Evolutionary conservation across 2,888 invertebrate genomes (phyloP), one percentile per base, ranked within the genome.

Genomic region (Hermaeophaga mercurialis): DNA sequence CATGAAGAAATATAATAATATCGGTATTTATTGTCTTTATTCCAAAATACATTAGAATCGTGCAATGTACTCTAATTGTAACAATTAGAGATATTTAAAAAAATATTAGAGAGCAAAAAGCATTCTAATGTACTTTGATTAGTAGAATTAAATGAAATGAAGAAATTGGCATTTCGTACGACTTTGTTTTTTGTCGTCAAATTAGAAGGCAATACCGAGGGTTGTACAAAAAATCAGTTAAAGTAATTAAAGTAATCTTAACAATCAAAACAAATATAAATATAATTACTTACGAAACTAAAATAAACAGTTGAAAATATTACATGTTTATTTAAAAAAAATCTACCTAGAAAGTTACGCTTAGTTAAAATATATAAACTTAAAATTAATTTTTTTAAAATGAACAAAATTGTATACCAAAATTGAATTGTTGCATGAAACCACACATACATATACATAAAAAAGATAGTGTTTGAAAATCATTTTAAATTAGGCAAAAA

Each of bases 231-330:
- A 39, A 54, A 5, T 24, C 15, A 60, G 60, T 58, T 59, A 55
- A 58, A 58, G 54, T 55, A 58, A 63, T 57, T 57, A 61, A 66
- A 59, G 60, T 59, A 66, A 66, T 67, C 59, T 59, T 63, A 66
- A 66, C 59, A 67, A 65, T 61, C 52, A 61, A 54, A 73, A 72
- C 69, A 73, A 68, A 74, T 75, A 75, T 75, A 76, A 75, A 75
- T 75, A 74, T 73, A 73, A 75, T 75, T 75, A 72, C 67, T 73
- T 75, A 76, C 70, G 66, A 67, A 63, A 66, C 69, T 71, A 72
- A 67, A 67, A 57, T 69, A 72, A 73, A 72, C 67, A 73, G 67
- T 68, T 62, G 58, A 60, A 65, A 73, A 73, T 71, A 72, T 71
- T 75, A 76, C 74, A 75, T 68, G 69, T 70, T 70, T 73, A 66